These are phyloP conservation scores for Parauchenoglanis ngamensis DNA, from an alignment of 2,797 vertebrate genomes.

Conservation along the genomic window DNA sequence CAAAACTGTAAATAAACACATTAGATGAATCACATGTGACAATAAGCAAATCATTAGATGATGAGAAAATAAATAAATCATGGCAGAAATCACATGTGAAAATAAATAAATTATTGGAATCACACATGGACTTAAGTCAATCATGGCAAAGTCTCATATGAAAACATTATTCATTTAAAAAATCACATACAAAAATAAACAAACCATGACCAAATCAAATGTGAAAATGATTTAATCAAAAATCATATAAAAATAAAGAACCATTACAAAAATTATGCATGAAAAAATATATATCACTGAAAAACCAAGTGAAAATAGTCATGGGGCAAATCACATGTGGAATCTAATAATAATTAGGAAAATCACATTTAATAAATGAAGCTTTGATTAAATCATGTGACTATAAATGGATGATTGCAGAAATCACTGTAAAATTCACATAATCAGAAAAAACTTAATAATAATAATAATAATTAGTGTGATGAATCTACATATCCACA, in stretches of 20 bases:
- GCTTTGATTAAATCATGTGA: not conserved
- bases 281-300: not conserved
- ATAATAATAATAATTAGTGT: no score
- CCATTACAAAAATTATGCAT: not conserved
- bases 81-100: not conserved
- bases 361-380: not conserved
- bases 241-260: not conserved
- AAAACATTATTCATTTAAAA: no score
- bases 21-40: not conserved
- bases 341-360: not conserved
- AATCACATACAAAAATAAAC: no score
- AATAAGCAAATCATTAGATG: not conserved
- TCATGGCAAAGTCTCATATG: not conserved
- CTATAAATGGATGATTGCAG: not conserved
- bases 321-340: not conserved
- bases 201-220: no score
- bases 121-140: not conserved
- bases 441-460: not conserved
- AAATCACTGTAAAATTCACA: not conserved
- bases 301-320: not conserved
- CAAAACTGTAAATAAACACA: not conserved
- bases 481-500: not conserved
- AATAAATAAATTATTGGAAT: not conserved
- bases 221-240: not conserved
- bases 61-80: not conserved